phyloP scores from a whole-genome alignment of 2,113 vertebrate species.

The Marmota flaviventris region DNA sequence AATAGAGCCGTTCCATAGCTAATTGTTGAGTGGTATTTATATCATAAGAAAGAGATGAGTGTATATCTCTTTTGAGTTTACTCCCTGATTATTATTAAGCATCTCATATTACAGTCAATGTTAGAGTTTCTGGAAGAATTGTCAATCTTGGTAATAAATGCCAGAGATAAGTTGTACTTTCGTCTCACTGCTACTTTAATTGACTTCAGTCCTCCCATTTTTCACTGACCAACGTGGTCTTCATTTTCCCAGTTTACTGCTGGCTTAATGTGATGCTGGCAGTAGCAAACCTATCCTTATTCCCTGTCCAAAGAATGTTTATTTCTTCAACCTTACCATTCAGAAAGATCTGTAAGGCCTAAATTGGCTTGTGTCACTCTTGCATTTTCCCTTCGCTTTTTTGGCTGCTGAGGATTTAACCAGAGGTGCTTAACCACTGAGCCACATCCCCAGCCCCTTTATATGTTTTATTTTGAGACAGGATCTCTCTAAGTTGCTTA shows the following conservation, averaged over 20 bases:
- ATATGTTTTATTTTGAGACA: too few species aligned
- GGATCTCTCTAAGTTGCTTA: too few species aligned
- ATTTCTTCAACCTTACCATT: slow-evolving; percentile 42
- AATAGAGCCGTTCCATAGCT: slow-evolving; percentile 3
- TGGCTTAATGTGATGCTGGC: not conserved
- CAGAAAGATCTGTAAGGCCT: not conserved
- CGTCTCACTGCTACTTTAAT: not conserved
- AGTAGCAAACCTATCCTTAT: not conserved
- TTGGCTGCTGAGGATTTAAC: too few species aligned
- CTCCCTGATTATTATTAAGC: not conserved
- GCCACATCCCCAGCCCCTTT: too few species aligned
- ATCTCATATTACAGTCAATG: not conserved
- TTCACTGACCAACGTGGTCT: not conserved
- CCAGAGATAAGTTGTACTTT: not conserved
- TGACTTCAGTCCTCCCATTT: not conserved
- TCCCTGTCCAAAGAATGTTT: slow-evolving; percentile 21
- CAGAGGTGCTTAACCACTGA: too few species aligned
- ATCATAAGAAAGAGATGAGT: slow-evolving; percentile 27
- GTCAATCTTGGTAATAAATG: not conserved
- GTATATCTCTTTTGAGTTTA: not conserved
- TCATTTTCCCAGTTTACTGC: not conserved
- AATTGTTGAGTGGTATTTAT: slow-evolving; percentile 24
- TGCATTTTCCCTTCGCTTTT: not conserved
- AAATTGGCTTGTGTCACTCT: not conserved
- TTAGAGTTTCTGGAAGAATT: slow-evolving; percentile 11